Base-by-base conservation (phyloP, 2,888 invertebrate genomes). In the Dasysyrphus tricinctus region DNA sequence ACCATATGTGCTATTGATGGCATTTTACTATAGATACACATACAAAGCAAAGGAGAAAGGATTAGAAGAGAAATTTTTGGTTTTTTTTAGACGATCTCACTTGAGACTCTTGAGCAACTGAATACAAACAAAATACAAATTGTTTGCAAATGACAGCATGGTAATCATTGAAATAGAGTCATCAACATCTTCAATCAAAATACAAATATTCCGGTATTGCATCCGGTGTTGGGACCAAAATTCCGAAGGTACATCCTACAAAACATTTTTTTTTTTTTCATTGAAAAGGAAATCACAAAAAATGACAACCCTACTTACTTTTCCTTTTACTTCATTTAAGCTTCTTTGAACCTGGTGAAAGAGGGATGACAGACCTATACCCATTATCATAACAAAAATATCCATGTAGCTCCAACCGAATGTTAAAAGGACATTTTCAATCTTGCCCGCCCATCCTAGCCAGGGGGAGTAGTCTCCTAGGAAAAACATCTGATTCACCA, bases 361-460 rank as follows among this genome's bases (percentile, higher is more conserved):
- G 61, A 95, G 93, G 4, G 95, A 94, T 0, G 95, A 93, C 19
- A 96, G 90, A 0, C 95, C 95, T 89, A 95, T 93, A 89, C 96
- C 95, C 57, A 96, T 93, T 6, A 96, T 90, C 89, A 96, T 96
- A 1, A 96, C 94, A 88, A 96, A 94, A 65, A 96, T 91, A 89
- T 96, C 96, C 90, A 95, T 95, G 81, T 95, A 96, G 89, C 95
- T 96, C 96, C 96, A 96, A 5, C 95, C 93, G 78, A 95, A 94
- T 0, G 96, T 96, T 14, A 95, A 94, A 7, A 95, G 89, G 9
- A 95, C 90, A 88, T 96, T 94, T 83, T 94, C 88, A 3, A 90
- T 47, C 84, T 91, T 91, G n/a, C 90, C 92, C 77, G 90, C 47
- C 89, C 90, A 90, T 8, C 89, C 92, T 37, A 91, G 76, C 90